Percentiles rank a stretch among this genome's conserved stretches.
Conservation (phyloP, 2,888 invertebrate genomes). For the Latrodectus hesperus region DNA sequence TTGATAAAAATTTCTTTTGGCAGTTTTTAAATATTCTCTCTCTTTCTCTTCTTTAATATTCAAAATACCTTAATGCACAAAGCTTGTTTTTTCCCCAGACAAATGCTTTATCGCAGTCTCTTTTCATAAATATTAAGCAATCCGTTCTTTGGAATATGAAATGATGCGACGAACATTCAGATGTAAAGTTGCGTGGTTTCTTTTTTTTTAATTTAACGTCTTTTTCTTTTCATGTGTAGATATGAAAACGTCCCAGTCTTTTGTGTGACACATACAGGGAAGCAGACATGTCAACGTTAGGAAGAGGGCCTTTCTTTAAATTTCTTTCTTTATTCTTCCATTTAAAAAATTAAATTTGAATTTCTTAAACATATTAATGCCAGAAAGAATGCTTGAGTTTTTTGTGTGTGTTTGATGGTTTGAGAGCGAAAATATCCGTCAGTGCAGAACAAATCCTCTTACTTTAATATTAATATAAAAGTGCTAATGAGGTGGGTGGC, state of each 20-base stretch:
- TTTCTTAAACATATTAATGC: background rate
- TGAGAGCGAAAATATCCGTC: background rate
- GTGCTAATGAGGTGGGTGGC: background rate
- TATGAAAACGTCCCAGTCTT: background rate
- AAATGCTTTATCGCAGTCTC: background rate
- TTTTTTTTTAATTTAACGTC: background rate
- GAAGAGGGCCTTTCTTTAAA: background rate
- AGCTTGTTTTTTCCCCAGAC: background rate
- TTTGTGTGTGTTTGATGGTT: background rate
- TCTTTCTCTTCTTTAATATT: background rate
- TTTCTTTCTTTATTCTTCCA: background rate
- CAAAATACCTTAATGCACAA: slow-evolving; percentile 1
- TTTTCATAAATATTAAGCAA: slow-evolving; percentile 37
- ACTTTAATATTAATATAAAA: background rate
- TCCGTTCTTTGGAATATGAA: slow-evolving; percentile 10
- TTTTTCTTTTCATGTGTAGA: background rate
- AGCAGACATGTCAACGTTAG: background rate
- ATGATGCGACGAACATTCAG: background rate
- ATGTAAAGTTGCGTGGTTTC: background rate
- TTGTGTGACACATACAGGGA: background rate
- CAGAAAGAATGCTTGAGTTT: background rate
- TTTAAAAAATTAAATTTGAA: slow-evolving; percentile 5
- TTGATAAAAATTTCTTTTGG: background rate
- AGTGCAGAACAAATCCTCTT: background rate
- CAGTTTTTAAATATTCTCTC: background rate